Conservation (phyloP, 2,797 vertebrate genomes). For the Tamandua tetradactyla region DNA sequence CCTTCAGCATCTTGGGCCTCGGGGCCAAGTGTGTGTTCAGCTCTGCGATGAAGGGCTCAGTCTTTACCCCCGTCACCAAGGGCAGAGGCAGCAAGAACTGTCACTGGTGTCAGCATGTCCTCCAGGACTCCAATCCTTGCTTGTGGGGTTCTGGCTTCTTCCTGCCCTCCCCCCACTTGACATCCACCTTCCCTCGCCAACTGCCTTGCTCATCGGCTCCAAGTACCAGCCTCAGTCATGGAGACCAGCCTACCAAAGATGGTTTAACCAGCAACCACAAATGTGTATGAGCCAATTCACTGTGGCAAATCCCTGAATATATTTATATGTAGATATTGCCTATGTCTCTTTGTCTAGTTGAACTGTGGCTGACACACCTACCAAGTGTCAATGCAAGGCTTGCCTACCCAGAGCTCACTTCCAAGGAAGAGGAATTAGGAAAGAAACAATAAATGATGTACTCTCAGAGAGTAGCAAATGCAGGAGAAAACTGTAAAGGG, state of each 20-base stretch:
- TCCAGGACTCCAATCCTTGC: not conserved
- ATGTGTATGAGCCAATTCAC: not conserved
- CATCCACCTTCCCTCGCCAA: not conserved
- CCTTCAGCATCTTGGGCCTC: not conserved
- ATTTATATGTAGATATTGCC: too few relatives aligned
- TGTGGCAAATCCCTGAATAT: accelerated
- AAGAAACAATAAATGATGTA: not conserved
- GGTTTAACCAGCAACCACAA: not conserved
- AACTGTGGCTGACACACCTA: not conserved
- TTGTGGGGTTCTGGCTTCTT: not conserved
- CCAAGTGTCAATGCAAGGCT: accelerated
- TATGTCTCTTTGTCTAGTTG: not conserved
- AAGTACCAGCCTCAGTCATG: not conserved
- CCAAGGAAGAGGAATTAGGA: not conserved
- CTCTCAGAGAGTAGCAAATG: not conserved
- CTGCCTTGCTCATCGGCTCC: not conserved
- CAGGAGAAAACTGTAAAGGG: not conserved
- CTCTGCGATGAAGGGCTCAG: not conserved
- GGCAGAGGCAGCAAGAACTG: accelerated
- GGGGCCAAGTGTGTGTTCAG: accelerated
- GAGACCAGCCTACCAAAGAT: not conserved
- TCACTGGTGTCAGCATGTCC: too few relatives aligned
- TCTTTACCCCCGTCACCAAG: too few relatives aligned
- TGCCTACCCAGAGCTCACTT: not conserved
- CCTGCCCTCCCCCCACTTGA: not conserved